A percentile compares a stretch with the other conserved stretches of the same genome.
These are phyloP conservation scores for Spatula clypeata DNA, from an alignment of 2,797 vertebrate genomes.

Conservation along the genomic window DNA sequence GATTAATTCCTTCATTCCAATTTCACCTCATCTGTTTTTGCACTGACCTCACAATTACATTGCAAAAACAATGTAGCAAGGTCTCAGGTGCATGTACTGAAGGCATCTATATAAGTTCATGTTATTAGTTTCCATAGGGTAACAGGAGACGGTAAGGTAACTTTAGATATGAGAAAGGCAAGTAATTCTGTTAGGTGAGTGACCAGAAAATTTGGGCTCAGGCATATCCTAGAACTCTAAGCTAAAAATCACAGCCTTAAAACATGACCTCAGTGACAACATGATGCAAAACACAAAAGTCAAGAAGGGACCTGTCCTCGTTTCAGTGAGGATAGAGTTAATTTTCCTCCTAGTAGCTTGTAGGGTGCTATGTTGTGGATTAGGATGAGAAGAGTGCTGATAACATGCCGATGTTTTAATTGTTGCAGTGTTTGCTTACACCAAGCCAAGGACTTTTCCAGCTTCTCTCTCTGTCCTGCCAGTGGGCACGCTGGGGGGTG, in stretches of 20 bases:
- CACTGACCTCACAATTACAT: background rate
- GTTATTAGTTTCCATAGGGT: background rate
- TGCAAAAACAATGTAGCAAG: background rate
- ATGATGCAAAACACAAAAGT: background rate
- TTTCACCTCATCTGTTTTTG: background rate
- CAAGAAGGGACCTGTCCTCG: background rate
- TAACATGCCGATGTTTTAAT: too few relatives aligned
- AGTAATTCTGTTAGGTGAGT: background rate
- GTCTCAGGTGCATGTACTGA: background rate
- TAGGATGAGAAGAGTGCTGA: too few relatives aligned
- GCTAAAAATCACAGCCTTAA: background rate
- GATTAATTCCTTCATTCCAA: background rate
- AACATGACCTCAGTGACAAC: background rate
- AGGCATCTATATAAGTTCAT: background rate
- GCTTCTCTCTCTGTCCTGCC: too few relatives aligned
- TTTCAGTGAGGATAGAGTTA: too few relatives aligned
- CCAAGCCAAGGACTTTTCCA: too few relatives aligned
- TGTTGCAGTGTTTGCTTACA: too few relatives aligned
- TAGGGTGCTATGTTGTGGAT: too few relatives aligned
- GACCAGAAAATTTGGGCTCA: background rate
- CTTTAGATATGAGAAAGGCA: background rate
- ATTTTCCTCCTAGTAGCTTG: too few relatives aligned
- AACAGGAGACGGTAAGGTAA: background rate
- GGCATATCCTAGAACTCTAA: background rate
- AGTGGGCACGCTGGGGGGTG: too few relatives aligned